Conservation (phyloP, 1,140 invertebrate genomes). For the Apis mellifera region DNA sequence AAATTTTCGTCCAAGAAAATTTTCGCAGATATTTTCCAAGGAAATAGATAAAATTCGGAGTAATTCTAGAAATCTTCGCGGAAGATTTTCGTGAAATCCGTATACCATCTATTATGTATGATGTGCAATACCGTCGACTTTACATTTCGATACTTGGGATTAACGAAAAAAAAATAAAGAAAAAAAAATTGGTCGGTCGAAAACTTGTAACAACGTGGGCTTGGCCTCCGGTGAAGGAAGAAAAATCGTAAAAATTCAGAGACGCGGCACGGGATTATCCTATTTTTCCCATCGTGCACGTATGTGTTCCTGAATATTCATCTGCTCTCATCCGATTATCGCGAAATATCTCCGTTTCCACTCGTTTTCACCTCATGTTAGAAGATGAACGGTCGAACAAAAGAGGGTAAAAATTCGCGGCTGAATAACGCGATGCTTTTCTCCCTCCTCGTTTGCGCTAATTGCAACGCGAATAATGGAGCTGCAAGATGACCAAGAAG, state of each 20-base stretch:
- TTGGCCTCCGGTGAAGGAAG: neutral
- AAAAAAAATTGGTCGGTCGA: neutral
- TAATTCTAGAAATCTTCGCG: no score
- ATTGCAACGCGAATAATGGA: slow-evolving; percentile 10
- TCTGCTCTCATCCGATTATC: slow-evolving; percentile 45
- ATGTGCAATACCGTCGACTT: no score
- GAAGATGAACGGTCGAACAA: slow-evolving; percentile 2
- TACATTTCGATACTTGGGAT: no score
- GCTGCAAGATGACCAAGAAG: neutral
- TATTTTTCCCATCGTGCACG: slow-evolving; percentile 26
- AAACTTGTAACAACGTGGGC: slow-evolving; percentile 8
- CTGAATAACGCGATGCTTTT: slow-evolving; percentile 7
- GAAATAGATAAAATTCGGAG: no score
- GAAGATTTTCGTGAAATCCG: no score
- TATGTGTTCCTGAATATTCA: slow-evolving; percentile 47
- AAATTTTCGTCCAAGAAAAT: no score
- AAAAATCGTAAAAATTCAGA: slow-evolving; percentile 34
- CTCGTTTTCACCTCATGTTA: slow-evolving; percentile 26
- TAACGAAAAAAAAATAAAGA: no score
- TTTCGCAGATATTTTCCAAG: no score
- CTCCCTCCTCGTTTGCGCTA: neutral
- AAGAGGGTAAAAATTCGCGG: neutral
- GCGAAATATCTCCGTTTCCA: slow-evolving; percentile 39
- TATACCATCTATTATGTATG: no score
- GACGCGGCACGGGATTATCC: slow-evolving; percentile 26